These are phyloP conservation scores for Epistrophe eligans DNA, from an alignment of 2,888 invertebrate genomes.

Conservation along the genomic window DNA sequence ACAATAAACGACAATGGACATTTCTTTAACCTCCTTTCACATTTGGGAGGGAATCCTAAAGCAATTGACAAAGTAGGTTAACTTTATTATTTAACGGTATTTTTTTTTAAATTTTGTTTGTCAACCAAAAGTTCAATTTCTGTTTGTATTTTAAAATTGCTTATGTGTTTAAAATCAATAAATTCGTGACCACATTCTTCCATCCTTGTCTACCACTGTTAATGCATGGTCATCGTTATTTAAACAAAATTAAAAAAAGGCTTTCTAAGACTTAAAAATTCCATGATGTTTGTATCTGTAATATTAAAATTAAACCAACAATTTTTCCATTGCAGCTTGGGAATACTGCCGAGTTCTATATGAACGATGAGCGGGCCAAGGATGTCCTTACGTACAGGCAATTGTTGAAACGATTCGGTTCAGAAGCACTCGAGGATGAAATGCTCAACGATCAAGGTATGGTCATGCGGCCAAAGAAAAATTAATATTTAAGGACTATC, in stretches of 20 bases:
- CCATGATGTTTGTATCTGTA: constrained; percentile 72
- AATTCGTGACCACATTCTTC: constrained; percentile 35
- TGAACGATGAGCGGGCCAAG: constrained; percentile 85
- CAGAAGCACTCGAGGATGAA: constrained; percentile 87
- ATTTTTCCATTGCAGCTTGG: constrained; percentile 86
- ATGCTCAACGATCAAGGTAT: constrained; percentile 92
- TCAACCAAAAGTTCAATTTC: not conserved
- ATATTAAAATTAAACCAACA: not conserved
- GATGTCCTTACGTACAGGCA: constrained; percentile 88
- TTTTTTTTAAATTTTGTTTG: not conserved
- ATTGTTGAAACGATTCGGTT: constrained; percentile 89
- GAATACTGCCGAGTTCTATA: constrained; percentile 91
- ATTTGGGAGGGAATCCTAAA: constrained; percentile 93
- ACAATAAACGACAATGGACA: constrained; percentile 93
- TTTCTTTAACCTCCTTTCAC: constrained; percentile 92
- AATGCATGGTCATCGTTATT: constrained; percentile 23
- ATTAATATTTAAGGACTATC: constrained; percentile 10
- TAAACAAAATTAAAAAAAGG: not conserved
- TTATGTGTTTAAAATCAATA: constrained; percentile 63
- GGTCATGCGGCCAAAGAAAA: constrained; percentile 53
- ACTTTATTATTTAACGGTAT: constrained; percentile 38
- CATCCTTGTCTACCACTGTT: not conserved
- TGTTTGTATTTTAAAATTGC: not conserved
- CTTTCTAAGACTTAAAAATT: not conserved
- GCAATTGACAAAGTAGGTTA: constrained; percentile 91